Percentiles rank a stretch among this genome's conserved stretches.
These are phyloP conservation scores for Euzetes globulus DNA, from an alignment of 2,888 invertebrate species.

Conservation along the genomic window DNA sequence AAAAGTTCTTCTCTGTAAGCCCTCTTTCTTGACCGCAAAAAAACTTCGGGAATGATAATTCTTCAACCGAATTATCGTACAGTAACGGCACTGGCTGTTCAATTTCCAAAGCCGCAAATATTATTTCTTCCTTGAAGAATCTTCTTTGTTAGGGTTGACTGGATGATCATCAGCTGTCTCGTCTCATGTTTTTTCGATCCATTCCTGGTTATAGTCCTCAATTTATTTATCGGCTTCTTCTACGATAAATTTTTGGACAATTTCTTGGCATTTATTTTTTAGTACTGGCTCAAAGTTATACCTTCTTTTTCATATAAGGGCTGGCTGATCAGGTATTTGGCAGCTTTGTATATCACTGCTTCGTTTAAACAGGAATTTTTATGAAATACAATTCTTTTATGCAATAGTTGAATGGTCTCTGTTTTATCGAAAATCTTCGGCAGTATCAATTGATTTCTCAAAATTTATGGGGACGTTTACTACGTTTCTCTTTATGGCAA, in stretches of 20 bases:
- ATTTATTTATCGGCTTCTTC: constrained; percentile 34
- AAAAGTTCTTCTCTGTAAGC: not conserved
- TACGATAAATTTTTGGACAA: too few species aligned
- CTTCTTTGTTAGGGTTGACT: constrained; percentile 32
- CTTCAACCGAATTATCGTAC: constrained; percentile 41
- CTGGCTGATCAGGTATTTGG: too few species aligned
- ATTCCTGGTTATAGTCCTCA: constrained; percentile 34
- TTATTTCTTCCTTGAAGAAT: not conserved
- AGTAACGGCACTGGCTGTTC: constrained; percentile 43
- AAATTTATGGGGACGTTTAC: too few species aligned
- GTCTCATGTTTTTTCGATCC: constrained; percentile 43
- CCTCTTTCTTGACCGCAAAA: not conserved
- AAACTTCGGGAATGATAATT: not conserved
- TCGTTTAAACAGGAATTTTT: too few species aligned
- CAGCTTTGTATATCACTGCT: too few species aligned
- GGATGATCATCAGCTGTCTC: constrained; percentile 41
- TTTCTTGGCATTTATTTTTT: too few species aligned
- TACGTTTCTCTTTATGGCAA: not conserved
- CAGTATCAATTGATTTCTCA: not conserved
- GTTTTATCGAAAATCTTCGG: not conserved
- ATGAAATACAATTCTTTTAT: too few species aligned
- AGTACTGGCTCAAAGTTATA: too few species aligned
- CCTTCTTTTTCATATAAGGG: too few species aligned
- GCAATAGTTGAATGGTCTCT: too few species aligned
- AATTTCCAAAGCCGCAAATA: constrained; percentile 43